phyloP scores from a whole-genome alignment of 2,113 vertebrate genomes.

The Enhydra lutris region DNA sequence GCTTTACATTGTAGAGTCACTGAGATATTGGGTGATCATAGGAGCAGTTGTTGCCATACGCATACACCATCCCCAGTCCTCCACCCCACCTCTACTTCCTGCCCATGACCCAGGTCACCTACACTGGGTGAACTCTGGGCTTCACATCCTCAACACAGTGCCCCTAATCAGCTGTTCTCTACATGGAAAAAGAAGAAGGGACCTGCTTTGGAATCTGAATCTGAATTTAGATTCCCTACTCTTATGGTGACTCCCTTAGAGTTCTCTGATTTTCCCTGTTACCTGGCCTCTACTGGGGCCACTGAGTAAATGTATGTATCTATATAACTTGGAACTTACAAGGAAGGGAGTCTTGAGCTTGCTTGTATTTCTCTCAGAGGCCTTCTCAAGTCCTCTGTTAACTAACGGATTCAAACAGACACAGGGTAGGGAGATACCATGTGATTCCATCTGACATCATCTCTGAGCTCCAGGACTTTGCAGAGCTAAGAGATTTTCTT shows the following conservation, averaged over 20 bases:
- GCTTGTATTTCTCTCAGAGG: neutral
- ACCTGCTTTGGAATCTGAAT: neutral
- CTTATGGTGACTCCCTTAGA: neutral
- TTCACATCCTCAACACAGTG: neutral
- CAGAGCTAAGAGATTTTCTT: neutral
- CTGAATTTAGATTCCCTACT: neutral
- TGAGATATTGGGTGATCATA: neutral
- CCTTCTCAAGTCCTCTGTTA: neutral
- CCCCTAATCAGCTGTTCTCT: neutral
- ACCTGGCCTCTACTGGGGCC: neutral
- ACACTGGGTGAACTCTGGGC: neutral
- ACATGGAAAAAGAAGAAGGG: neutral
- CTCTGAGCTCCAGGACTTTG: neutral
- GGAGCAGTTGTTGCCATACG: neutral
- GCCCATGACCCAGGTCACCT: neutral
- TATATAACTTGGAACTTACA: neutral
- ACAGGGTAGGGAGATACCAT: no score
- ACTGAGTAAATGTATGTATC: neutral
- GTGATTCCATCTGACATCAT: neutral
- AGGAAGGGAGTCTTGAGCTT: neutral
- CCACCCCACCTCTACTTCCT: no score
- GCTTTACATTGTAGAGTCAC: neutral
- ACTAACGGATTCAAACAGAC: neutral
- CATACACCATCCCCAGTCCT: rapidly evolving
- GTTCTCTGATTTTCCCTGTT: neutral